These are phyloP conservation scores for Tringa solitaria DNA, from an alignment of 2,113 vertebrate genomes.

Conservation along the genomic window DNA sequence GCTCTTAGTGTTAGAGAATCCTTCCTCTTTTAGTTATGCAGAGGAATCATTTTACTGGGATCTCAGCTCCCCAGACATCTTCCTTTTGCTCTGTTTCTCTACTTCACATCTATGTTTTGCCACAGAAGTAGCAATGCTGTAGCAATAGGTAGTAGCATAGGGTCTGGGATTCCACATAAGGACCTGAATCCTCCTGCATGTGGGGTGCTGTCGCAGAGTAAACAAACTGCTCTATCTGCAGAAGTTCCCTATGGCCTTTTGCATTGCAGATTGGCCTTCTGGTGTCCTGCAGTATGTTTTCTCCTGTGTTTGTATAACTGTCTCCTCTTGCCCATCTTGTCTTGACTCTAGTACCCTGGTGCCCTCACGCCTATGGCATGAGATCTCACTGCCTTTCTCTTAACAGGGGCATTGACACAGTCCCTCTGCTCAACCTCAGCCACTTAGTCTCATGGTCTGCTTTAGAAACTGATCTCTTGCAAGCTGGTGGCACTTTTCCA, in stretches of 20 bases:
- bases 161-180: not conserved
- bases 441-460: not conserved
- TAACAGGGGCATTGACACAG: fast-evolving
- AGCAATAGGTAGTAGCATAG: not conserved
- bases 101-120: not conserved
- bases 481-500: not conserved
- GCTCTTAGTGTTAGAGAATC: conserved; percentile 26
- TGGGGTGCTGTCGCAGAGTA: not conserved
- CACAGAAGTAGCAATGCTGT: not conserved
- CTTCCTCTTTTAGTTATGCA: not conserved
- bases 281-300: not conserved
- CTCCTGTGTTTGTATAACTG: fast-evolving
- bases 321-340: not conserved
- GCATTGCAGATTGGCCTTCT: not conserved
- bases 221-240: not conserved
- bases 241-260: not conserved
- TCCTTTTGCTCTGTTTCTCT: conserved; percentile 27
- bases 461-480: not conserved
- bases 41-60: not conserved
- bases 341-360: not conserved
- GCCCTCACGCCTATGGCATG: not conserved
- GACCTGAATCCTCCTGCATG: not conserved
- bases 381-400: not conserved
- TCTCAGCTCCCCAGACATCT: not conserved
- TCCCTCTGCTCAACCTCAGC: not conserved